Percentiles rank a stretch among this genome's conserved stretches.
phyloP scores from a whole-genome alignment of 2,797 vertebrate species.

The Microchirus variegatus region DNA sequence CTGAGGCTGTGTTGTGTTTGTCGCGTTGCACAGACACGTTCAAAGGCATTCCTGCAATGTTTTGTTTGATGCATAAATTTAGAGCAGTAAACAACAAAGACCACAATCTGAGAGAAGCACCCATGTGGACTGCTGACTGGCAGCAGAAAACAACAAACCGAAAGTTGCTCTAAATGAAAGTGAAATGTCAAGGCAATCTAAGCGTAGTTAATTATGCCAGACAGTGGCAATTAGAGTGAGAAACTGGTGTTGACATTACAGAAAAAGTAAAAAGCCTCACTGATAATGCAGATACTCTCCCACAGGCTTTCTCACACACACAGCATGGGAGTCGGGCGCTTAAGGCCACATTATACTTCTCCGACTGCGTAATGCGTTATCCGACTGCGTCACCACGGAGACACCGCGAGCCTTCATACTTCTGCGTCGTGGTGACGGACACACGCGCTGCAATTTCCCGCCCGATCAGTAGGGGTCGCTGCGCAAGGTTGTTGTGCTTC shows the following conservation, averaged over 20 bases:
- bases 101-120: slow-evolving; percentile 15
- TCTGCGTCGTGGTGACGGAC: too few relatives aligned
- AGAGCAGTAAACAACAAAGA: slow-evolving; percentile 57
- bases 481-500: too few relatives aligned
- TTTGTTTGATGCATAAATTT: slow-evolving; percentile 63
- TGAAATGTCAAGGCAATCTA: slow-evolving; percentile 13
- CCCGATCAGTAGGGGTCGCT: too few relatives aligned
- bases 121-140: slow-evolving; percentile 26
- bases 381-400: too few relatives aligned
- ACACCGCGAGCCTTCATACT: too few relatives aligned
- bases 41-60: slow-evolving; percentile 73
- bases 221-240: slow-evolving; percentile 18
- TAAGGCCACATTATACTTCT: too few relatives aligned
- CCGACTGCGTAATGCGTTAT: too few relatives aligned
- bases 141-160: slow-evolving; percentile 20
- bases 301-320: slow-evolving; percentile 33
- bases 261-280: not conserved
- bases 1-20: slow-evolving; percentile 51
- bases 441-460: too few relatives aligned
- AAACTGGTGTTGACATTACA: slow-evolving; percentile 4
- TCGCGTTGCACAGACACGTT: slow-evolving; percentile 67
- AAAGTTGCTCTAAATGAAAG: slow-evolving; percentile 11
- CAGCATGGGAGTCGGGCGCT: slow-evolving; percentile 40
- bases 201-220: slow-evolving; percentile 5
- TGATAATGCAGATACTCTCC: slow-evolving; percentile 1